Evolutionary conservation across 2,888 invertebrate species (phyloP).

Genomic region (Petrolisthes manimaculis): DNA sequence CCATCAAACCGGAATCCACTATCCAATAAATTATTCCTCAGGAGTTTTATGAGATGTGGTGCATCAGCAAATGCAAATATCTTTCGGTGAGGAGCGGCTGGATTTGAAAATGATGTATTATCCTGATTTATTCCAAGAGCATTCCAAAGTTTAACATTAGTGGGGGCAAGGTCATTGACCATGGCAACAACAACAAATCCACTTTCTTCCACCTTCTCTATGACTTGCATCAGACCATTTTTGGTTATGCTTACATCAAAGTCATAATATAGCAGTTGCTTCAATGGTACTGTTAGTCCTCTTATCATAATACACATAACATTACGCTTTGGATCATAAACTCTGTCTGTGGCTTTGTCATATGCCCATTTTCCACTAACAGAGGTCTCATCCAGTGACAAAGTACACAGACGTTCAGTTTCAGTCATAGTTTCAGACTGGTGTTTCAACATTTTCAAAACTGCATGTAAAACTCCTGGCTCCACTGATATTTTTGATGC

Average conservation of each 20-base stretch:
- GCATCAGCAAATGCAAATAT: slow-evolving; percentile 29
- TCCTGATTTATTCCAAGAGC: background rate
- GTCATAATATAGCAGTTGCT: background rate
- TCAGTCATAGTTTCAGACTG: background rate
- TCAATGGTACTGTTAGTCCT: background rate
- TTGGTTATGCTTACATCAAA: slow-evolving; percentile 10
- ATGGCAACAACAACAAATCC: background rate
- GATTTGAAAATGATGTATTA: slow-evolving; percentile 18
- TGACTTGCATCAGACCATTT: background rate
- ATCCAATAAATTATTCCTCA: slow-evolving; percentile 20
- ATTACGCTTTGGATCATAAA: background rate
- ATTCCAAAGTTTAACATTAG: background rate
- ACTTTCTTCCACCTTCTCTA: background rate
- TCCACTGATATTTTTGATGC: background rate
- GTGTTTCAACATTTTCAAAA: slow-evolving; percentile 1
- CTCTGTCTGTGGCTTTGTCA: background rate
- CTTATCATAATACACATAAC: background rate
- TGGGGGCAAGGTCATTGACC: background rate
- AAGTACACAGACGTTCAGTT: background rate
- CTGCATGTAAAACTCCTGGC: background rate
- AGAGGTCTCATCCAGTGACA: slow-evolving; percentile 16
- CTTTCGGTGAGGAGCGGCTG: background rate
- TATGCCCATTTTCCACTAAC: background rate
- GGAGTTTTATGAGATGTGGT: slow-evolving; percentile 1
- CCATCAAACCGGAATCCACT: too few relatives aligned